Conservation (phyloP, 2,888 invertebrate species). For the Ichneumon xanthorius region DNA sequence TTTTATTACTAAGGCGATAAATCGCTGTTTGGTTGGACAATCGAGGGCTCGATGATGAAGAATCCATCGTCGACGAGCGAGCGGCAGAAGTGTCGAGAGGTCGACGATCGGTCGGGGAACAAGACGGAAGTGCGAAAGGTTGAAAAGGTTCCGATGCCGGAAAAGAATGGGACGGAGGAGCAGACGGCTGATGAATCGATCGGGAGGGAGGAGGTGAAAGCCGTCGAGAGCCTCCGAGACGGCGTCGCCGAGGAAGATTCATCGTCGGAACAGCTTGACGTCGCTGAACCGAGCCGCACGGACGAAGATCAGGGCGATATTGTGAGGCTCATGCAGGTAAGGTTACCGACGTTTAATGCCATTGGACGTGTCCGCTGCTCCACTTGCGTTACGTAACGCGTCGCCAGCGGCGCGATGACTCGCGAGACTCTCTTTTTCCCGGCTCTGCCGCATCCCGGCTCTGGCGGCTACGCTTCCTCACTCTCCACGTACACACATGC, state of each 20-base stretch:
- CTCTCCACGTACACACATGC: neutral
- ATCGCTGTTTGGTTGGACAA: constrained; percentile 67
- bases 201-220: constrained; percentile 13
- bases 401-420: constrained; percentile 54
- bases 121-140: constrained; percentile 10
- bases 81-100: constrained; percentile 9
- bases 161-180: neutral
- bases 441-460: constrained; percentile 1
- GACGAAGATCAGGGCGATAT: constrained; percentile 43
- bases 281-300: neutral
- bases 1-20: neutral
- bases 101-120: neutral
- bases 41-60: constrained; percentile 50
- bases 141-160: constrained; percentile 10
- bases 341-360: constrained; percentile 67
- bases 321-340: constrained; percentile 78
- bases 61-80: constrained; percentile 40
- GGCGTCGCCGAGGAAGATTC: constrained; percentile 17
- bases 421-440: constrained; percentile 51
- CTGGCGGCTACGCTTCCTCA: neutral
- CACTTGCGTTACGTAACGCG: constrained; percentile 46
- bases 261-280: neutral
- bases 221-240: neutral
- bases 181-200: constrained; percentile 7
- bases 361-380: constrained; percentile 17